A percentile compares a stretch with the other conserved stretches of the same genome.
Evolutionary conservation across 2,797 vertebrate genomes (phyloP).

Genomic region (Oceanodroma leucorhoa): DNA sequence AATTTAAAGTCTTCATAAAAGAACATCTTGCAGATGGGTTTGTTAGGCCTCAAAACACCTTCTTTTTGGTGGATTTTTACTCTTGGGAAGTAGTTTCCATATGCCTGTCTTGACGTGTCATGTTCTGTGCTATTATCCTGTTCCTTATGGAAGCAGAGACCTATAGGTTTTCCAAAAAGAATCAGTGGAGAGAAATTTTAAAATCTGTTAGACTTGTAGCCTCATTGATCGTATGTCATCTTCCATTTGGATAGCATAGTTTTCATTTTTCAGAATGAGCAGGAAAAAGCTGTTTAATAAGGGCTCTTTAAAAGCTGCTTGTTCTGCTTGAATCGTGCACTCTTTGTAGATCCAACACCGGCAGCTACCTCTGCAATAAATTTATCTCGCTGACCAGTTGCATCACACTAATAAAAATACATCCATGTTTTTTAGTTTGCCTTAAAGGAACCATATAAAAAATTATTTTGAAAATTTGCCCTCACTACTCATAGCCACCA

Average conservation of each 20-base stretch:
- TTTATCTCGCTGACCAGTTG: constrained; percentile 9
- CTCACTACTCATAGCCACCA: not conserved
- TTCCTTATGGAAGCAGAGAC: not conserved
- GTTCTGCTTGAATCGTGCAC: not conserved
- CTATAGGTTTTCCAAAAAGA: not conserved
- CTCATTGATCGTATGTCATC: not conserved
- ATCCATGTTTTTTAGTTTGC: not conserved
- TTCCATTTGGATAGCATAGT: not conserved
- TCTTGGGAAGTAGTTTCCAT: not conserved
- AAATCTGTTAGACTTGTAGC: not conserved
- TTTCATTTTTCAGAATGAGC: not conserved
- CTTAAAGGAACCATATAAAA: not conserved
- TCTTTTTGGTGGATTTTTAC: not conserved
- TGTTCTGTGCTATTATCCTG: not conserved
- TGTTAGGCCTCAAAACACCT: not conserved
- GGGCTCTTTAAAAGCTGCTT: constrained; percentile 12
- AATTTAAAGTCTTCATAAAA: not conserved
- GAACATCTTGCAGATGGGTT: not conserved
- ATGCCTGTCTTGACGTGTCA: not conserved
- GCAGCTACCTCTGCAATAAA: constrained; percentile 1
- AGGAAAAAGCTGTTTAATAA: constrained; percentile 15
- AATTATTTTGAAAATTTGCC: not conserved
- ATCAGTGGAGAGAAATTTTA: not conserved
- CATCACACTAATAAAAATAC: not conserved
- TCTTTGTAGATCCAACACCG: not conserved